Evolutionary conservation across 2,888 invertebrate species (phyloP).

Genomic region (Chrysolina haemoptera): DNA sequence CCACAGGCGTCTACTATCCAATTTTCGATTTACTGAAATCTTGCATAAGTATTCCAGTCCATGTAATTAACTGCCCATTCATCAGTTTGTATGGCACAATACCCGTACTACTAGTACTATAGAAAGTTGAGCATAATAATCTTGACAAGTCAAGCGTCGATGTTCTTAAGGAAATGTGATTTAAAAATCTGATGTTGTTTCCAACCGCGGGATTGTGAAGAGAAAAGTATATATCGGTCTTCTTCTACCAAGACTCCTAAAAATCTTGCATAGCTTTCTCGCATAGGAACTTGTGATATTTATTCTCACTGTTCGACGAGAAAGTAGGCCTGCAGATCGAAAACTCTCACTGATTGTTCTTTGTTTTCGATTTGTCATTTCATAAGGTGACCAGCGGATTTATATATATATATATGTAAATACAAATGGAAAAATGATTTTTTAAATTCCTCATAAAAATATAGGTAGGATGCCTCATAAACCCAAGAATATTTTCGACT

Average conservation of each 20-base stretch:
- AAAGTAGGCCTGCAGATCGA: conserved; percentile 69
- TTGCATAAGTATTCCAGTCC: neutral
- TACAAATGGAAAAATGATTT: no score
- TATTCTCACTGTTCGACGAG: conserved; percentile 63
- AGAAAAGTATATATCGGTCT: conserved; percentile 55
- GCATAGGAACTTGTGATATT: conserved; percentile 54
- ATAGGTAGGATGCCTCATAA: no score
- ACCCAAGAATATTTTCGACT: no score
- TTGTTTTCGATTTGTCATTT: neutral
- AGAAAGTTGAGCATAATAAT: conserved; percentile 10
- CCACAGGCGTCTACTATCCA: no score
- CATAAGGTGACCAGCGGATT: no score
- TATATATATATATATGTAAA: no score
- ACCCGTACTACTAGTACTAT: neutral
- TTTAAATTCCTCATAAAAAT: no score
- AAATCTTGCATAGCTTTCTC: conserved; percentile 59
- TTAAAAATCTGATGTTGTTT: conserved; percentile 46
- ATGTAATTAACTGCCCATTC: neutral
- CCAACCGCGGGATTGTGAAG: conserved; percentile 54
- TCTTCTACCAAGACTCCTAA: conserved; percentile 57
- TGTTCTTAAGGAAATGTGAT: conserved; percentile 31
- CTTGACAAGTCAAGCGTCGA: conserved; percentile 13
- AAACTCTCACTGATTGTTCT: conserved; percentile 59
- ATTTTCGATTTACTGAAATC: no score
- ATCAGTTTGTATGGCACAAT: neutral